Percentiles rank a stretch among this genome's conserved stretches.
phyloP scores from a whole-genome alignment of 2,797 vertebrate genomes.

The Enteromius thamalakanensis region DNA sequence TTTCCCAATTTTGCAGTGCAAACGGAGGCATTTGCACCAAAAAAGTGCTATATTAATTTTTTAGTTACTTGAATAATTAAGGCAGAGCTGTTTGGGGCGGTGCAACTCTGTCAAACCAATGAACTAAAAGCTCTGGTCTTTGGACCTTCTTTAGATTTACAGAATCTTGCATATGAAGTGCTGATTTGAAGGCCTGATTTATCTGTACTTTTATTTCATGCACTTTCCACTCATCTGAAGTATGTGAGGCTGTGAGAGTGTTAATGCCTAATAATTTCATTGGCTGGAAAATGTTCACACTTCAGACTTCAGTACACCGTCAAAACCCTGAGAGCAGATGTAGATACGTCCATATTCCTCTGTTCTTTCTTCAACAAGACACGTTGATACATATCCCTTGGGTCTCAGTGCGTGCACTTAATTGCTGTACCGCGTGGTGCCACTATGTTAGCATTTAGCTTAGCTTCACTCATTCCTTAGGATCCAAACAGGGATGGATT shows the following conservation, averaged over 20 bases:
- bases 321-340: not conserved
- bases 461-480: no score
- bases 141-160: slow-evolving; percentile 73
- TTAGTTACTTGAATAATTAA: slow-evolving; percentile 78
- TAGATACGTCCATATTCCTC: no score
- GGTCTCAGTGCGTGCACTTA: no score
- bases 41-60: slow-evolving; percentile 72
- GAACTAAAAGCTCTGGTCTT: slow-evolving; percentile 62
- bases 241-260: not conserved
- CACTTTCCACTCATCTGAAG: slow-evolving; percentile 3
- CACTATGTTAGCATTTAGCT: no score
- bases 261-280: not conserved
- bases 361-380: no score
- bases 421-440: no score
- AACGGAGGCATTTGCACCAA: slow-evolving; percentile 71
- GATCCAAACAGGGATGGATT: no score
- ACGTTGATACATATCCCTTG: no score
- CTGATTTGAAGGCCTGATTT: not conserved
- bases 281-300: not conserved
- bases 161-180: slow-evolving; percentile 37
- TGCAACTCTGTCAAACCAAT: slow-evolving; percentile 72
- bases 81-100: slow-evolving; percentile 73
- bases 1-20: slow-evolving; percentile 65
- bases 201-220: slow-evolving; percentile 42
- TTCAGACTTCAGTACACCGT: not conserved